These are phyloP conservation scores for Leucania comma DNA, from an alignment of 2,888 invertebrate species.

Conservation along the genomic window DNA sequence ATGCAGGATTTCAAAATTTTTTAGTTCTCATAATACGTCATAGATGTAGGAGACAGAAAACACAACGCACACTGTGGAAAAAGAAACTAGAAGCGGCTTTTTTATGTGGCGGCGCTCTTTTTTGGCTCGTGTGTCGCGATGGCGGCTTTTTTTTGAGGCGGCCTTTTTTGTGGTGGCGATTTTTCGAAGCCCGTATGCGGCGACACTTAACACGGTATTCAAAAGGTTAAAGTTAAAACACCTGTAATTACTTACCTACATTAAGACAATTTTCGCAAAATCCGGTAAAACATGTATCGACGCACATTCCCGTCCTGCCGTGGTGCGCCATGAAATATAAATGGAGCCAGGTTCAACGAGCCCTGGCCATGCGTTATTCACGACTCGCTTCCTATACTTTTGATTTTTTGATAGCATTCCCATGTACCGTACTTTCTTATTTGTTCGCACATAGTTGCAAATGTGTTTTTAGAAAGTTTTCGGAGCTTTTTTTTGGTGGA, in stretches of 20 bases:
- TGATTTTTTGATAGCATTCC: constrained; percentile 75
- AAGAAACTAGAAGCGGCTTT: too few relatives aligned
- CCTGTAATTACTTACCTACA: background rate
- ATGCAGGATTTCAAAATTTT: too few relatives aligned
- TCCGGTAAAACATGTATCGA: constrained; percentile 7
- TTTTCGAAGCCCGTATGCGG: too few relatives aligned
- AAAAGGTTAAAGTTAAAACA: too few relatives aligned
- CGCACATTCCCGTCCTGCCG: constrained; percentile 4
- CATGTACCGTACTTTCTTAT: constrained; percentile 67
- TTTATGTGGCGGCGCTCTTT: too few relatives aligned
- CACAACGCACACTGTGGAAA: too few relatives aligned
- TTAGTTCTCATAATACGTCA: too few relatives aligned
- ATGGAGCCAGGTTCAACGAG: constrained; percentile 51
- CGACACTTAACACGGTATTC: too few relatives aligned
- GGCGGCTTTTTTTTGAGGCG: too few relatives aligned
- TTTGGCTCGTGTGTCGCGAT: too few relatives aligned
- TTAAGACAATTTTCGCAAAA: constrained; percentile 5
- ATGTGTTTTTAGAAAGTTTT: constrained; percentile 45
- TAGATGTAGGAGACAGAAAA: too few relatives aligned
- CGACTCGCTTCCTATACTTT: constrained; percentile 62
- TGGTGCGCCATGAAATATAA: constrained; percentile 58
- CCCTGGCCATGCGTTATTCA: constrained; percentile 71
- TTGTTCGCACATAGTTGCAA: constrained; percentile 54
- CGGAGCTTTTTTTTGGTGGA: constrained; percentile 21
- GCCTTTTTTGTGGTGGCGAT: too few relatives aligned